Conservation (phyloP, 2,888 invertebrate species). For the Drosophila ezoana region DNA sequence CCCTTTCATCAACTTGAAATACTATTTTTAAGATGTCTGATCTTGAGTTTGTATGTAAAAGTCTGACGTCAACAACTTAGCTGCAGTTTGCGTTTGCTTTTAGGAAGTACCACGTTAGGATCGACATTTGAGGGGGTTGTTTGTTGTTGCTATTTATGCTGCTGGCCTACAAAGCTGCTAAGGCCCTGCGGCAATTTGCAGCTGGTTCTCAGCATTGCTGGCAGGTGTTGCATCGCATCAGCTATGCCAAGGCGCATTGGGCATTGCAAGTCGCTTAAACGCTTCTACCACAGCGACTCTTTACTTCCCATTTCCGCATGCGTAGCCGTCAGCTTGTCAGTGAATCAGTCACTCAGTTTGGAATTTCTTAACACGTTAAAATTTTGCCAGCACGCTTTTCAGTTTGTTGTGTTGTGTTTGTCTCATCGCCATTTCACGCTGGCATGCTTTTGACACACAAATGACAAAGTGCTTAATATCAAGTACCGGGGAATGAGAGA, state of each 20-base stretch:
- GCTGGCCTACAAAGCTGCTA: neutral
- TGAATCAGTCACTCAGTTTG: slow-evolving; percentile 44
- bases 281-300: slow-evolving; percentile 12
- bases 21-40: neutral
- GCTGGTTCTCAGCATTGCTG: slow-evolving; percentile 32
- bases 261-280: slow-evolving; percentile 49
- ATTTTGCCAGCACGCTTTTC: slow-evolving; percentile 19
- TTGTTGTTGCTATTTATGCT: neutral
- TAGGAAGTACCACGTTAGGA: neutral
- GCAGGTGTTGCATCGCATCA: slow-evolving; percentile 53
- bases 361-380: slow-evolving; percentile 62
- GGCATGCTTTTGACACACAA: slow-evolving; percentile 73
- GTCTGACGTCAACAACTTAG: no score
- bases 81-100: neutral
- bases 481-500: slow-evolving; percentile 15
- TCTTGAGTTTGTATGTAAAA: neutral
- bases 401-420: slow-evolving; percentile 11
- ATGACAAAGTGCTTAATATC: slow-evolving; percentile 74
- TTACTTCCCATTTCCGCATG: slow-evolving; percentile 24
- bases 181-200: slow-evolving; percentile 27
- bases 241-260: slow-evolving; percentile 53
- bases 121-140: neutral
- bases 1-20: neutral
- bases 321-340: slow-evolving; percentile 49
- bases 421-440: slow-evolving; percentile 48